These are phyloP conservation scores for Harpalus rubripes DNA, from an alignment of 2,888 invertebrate species.

Conservation along the genomic window DNA sequence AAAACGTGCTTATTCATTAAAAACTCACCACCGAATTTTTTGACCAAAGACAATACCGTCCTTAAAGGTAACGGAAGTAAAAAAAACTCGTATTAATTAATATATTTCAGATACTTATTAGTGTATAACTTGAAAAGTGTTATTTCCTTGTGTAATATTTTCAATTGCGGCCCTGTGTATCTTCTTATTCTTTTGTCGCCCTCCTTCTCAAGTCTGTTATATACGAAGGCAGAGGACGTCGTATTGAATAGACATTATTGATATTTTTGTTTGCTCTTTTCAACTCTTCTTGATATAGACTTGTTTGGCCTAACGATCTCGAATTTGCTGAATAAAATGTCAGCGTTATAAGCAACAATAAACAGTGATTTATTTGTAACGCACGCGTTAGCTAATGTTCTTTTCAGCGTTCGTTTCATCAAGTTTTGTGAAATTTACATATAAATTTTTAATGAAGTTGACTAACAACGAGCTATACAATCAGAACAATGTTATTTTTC, in stretches of 20 bases:
- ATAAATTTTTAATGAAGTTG: slow-evolving; percentile 53
- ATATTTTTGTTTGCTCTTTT: slow-evolving; percentile 77
- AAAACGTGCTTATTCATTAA: too few species aligned
- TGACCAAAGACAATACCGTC: too few species aligned
- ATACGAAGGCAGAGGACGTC: slow-evolving; percentile 32
- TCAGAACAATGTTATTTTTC: slow-evolving; percentile 38
- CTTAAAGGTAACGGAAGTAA: too few species aligned
- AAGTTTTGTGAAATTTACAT: slow-evolving; percentile 49
- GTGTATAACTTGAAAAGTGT: background rate
- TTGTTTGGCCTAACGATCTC: slow-evolving; percentile 72
- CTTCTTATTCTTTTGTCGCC: slow-evolving; percentile 36
- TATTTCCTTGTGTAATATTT: background rate
- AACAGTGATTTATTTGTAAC: slow-evolving; percentile 58
- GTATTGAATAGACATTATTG: slow-evolving; percentile 74
- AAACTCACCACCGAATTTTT: too few species aligned
- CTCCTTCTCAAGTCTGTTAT: slow-evolving; percentile 24
- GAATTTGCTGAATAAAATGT: slow-evolving; percentile 59
- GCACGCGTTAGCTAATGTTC: slow-evolving; percentile 50
- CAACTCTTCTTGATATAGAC: slow-evolving; percentile 76
- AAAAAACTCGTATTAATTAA: too few species aligned
- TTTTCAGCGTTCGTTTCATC: slow-evolving; percentile 42
- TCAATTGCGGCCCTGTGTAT: background rate
- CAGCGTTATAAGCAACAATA: slow-evolving; percentile 42
- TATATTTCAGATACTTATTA: too few species aligned
- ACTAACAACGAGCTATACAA: slow-evolving; percentile 40